Conservation (phyloP, 1,140 invertebrate species). For the Ptiloglossa arizonensis region DNA sequence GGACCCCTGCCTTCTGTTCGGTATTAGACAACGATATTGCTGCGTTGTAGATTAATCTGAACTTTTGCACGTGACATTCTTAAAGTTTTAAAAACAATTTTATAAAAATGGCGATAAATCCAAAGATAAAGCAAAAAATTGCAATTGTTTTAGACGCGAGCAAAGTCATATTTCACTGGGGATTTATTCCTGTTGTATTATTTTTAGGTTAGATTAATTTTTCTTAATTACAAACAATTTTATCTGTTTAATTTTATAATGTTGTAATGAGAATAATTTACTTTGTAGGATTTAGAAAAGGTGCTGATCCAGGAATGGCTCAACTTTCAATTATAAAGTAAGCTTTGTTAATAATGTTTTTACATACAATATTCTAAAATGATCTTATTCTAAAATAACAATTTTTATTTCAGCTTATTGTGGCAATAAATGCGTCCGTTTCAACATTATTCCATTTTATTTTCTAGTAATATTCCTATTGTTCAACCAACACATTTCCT, state of each 20-base stretch:
- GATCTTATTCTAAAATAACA: background rate
- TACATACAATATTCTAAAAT: background rate
- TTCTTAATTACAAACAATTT: background rate
- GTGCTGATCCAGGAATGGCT: slow-evolving; percentile 85
- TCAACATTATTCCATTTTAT: background rate
- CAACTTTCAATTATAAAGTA: slow-evolving; percentile 83
- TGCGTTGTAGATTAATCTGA: background rate
- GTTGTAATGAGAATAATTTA: background rate
- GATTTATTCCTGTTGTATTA: slow-evolving; percentile 86
- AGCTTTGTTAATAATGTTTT: slow-evolving; percentile 56
- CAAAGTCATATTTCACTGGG: slow-evolving; percentile 87
- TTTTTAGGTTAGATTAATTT: slow-evolving; percentile 84
- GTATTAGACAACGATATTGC: background rate
- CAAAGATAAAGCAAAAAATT: slow-evolving; percentile 84
- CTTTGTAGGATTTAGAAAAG: slow-evolving; percentile 83
- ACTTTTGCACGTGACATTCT: background rate
- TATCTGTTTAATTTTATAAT: background rate
- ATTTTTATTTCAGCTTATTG: slow-evolving; percentile 78
- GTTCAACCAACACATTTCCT: background rate
- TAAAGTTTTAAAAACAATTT: background rate
- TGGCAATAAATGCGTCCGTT: slow-evolving; percentile 77
- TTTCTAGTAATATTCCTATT: background rate
- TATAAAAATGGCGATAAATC: slow-evolving; percentile 77
- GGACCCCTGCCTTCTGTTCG: no score
- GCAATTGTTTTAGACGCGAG: slow-evolving; percentile 83